Evolutionary conservation across 1,140 invertebrate genomes (phyloP).

Genomic region (Helicorthomorpha holstii): DNA sequence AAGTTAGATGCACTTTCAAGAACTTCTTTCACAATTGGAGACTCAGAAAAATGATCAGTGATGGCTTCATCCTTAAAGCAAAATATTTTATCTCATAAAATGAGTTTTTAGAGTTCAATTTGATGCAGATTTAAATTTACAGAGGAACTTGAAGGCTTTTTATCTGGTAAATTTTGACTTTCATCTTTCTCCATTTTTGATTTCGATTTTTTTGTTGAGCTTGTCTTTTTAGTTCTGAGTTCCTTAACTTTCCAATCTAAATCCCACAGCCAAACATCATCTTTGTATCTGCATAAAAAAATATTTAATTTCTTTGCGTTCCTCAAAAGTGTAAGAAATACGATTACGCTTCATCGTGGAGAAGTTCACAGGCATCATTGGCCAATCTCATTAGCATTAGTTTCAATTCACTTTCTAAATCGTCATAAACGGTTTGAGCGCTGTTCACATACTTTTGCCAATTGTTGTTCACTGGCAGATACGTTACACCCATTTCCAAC

Average conservation of each 20-base stretch:
- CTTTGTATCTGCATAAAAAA: constrained; percentile 37
- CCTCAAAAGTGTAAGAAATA: neutral
- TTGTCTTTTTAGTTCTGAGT: constrained; percentile 54
- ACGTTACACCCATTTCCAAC: constrained; percentile 75
- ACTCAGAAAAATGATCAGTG: too few species aligned
- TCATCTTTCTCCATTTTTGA: neutral
- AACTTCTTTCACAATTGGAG: constrained; percentile 23
- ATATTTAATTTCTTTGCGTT: neutral
- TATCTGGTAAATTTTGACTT: too few species aligned
- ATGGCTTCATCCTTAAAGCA: too few species aligned
- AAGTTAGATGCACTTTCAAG: constrained; percentile 32
- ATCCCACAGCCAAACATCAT: constrained; percentile 92
- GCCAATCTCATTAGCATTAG: constrained; percentile 62
- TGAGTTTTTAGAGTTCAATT: too few species aligned
- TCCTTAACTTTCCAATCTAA: constrained; percentile 71
- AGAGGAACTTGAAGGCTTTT: too few species aligned
- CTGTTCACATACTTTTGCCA: constrained; percentile 73
- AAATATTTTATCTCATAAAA: too few species aligned
- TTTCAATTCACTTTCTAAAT: constrained; percentile 67
- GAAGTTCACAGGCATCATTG: constrained; percentile 60
- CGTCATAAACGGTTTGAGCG: constrained; percentile 62
- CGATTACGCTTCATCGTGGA: constrained; percentile 41
- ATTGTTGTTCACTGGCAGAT: constrained; percentile 84
- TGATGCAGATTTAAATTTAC: too few species aligned
- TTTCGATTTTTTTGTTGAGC: constrained; percentile 6